These are phyloP conservation scores for Pecten maximus DNA, from an alignment of 2,888 invertebrate genomes.

Conservation along the genomic window DNA sequence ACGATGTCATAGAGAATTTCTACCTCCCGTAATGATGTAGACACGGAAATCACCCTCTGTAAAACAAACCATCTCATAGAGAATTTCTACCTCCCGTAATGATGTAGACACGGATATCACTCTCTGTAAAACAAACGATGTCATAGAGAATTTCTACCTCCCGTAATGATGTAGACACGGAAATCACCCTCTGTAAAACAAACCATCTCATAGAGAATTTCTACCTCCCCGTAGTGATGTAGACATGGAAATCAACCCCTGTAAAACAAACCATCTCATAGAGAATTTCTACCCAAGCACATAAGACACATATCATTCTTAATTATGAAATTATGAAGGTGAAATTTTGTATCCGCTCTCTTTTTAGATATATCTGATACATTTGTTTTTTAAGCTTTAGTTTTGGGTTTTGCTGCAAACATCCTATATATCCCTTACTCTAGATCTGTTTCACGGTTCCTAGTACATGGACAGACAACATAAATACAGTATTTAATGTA, in stretches of 20 bases:
- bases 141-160: constrained; percentile 15
- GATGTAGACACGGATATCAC: constrained; percentile 73
- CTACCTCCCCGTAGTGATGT: constrained; percentile 65
- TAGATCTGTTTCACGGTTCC: too few species aligned
- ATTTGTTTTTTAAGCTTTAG: too few species aligned
- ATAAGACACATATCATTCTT: too few species aligned
- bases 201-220: background rate
- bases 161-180: constrained; percentile 71
- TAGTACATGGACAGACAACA: too few species aligned
- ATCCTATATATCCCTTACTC: too few species aligned
- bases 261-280: constrained; percentile 35
- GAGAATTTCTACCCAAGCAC: too few species aligned
- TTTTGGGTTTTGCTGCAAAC: too few species aligned
- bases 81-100: constrained; percentile 62
- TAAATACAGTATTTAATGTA: too few species aligned
- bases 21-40: constrained; percentile 65
- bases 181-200: constrained; percentile 70
- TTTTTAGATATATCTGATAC: too few species aligned
- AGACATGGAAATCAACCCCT: constrained; percentile 75
- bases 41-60: constrained; percentile 75
- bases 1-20: background rate
- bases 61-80: constrained; percentile 21
- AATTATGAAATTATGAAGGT: too few species aligned
- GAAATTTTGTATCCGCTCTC: too few species aligned
- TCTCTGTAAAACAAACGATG: constrained; percentile 58